Percentiles rank a stretch among this genome's conserved stretches.
phyloP scores from a whole-genome alignment of 2,797 vertebrate species.

The Halcyon leucocephala region DNA sequence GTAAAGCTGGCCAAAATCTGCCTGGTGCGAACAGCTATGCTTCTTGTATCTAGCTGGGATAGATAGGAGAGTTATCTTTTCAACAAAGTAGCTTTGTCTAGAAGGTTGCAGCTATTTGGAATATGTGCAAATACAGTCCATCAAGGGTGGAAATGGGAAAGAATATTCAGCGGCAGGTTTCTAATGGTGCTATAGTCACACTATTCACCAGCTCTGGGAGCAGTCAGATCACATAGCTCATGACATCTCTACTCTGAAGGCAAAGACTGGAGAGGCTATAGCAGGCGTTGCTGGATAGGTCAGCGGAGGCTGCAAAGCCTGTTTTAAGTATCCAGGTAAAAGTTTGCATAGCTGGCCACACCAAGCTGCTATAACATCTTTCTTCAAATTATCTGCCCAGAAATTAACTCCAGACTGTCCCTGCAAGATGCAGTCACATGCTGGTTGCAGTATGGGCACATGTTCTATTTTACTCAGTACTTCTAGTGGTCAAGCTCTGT shows the following conservation, averaged over 20 bases:
- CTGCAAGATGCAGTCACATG: neutral
- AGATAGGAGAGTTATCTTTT: neutral
- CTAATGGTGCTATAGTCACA: neutral
- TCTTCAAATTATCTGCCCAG: neutral
- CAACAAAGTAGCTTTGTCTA: neutral
- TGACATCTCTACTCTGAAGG: neutral
- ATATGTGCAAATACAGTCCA: neutral
- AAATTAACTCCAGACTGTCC: neutral
- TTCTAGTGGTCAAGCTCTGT: neutral
- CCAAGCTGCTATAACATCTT: neutral
- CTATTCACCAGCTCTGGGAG: neutral
- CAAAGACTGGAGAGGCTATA: neutral
- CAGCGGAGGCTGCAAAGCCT: neutral
- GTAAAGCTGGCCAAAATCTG: neutral
- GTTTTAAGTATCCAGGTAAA: neutral
- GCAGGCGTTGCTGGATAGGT: neutral
- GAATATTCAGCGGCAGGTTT: neutral
- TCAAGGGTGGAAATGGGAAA: neutral
- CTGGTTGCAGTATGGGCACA: neutral
- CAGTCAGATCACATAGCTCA: neutral
- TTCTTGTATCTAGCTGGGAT: neutral
- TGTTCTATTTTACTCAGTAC: neutral
- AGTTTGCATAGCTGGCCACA: neutral
- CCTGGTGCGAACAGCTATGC: neutral
- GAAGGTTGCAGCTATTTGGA: neutral